Evolutionary conservation across 1,140 invertebrate genomes (phyloP).

Genomic region (Tachypleus tridentatus): DNA sequence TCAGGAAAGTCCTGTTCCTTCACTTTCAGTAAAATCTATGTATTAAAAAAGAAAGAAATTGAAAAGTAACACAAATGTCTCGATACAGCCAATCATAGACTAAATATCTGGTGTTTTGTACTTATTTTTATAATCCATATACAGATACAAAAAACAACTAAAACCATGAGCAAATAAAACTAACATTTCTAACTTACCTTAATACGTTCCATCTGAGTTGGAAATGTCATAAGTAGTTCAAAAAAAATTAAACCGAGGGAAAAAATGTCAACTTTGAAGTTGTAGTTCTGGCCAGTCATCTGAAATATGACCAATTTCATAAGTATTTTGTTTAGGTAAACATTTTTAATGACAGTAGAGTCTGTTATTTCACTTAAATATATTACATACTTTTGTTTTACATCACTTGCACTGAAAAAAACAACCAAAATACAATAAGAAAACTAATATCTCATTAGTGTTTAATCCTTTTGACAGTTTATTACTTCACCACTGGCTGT

Average conservation of each 20-base stretch:
- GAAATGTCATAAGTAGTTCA: conserved; percentile 77
- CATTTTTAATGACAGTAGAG: too few species aligned
- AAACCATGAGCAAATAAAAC: conserved; percentile 6
- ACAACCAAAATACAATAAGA: conserved; percentile 22
- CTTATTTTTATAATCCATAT: background rate
- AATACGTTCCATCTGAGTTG: conserved; percentile 77
- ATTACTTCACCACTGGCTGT: too few species aligned
- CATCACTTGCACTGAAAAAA: too few species aligned
- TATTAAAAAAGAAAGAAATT: background rate
- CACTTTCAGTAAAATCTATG: conserved; percentile 8
- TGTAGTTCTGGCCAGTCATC: conserved; percentile 58
- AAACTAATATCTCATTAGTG: background rate
- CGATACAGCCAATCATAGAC: background rate
- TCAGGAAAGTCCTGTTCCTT: conserved; percentile 11
- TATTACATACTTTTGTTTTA: too few species aligned
- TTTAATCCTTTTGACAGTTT: background rate
- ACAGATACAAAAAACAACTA: conserved; percentile 2
- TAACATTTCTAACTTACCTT: conserved; percentile 18
- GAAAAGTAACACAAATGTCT: background rate
- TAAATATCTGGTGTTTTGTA: background rate
- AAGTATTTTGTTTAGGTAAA: too few species aligned
- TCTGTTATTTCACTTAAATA: too few species aligned
- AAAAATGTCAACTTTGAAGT: conserved; percentile 94
- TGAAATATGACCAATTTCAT: conserved; percentile 22
- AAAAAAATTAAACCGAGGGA: conserved; percentile 88